Base-by-base conservation (phyloP, 2,113 vertebrate genomes). In the Damaliscus lunatus region DNA sequence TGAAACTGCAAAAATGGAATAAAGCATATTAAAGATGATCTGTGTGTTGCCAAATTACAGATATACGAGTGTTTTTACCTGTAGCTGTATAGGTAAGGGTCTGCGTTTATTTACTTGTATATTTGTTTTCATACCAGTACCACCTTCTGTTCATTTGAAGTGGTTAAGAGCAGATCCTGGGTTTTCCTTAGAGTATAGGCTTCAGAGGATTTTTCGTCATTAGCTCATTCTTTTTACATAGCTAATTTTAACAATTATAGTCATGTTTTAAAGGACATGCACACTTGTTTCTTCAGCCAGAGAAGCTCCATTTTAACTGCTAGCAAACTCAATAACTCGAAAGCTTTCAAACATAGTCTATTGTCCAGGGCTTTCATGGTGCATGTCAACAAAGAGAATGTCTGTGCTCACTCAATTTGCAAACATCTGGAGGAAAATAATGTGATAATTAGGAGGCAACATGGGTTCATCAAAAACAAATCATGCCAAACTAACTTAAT, bases 381-480 rank as follows among this genome's bases (percentile, higher is more conserved):
- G 33, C 82, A 88, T 96, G 97, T 97, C 94, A 98, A 97, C 97
- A 98, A 43, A 78, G n/a, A 96, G n/a, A 98, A 78, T 98, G 96
- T 98, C 94, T 96, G 31, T 29, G 85, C 95, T 98, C 96, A 95
- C 95, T 62, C 77, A 46, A 96, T 97, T 83, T 98, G n/a, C 94
- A 90, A 97, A 83, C 92, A 98, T 50, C 84, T 98, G 96, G 97
- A 98, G n/a, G 91, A 95, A 96, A 98, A 97, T 93, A 93, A 98
- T 97, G 97, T 97, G 96, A 97, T 98, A 98, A 98, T 98, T 98
- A 97, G 93, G 78, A 96, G 94, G 83, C 88, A 67, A 97, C 95
- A 89, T 92, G 96, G 88, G 96, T 96, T 97, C 97, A 98, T 93
- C 95, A 96, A 98, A 98, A 98, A 93, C 96, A 98, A 97, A 98